Percentiles rank a stretch among this genome's conserved stretches.
These are phyloP conservation scores for Verasper variegatus DNA, from an alignment of 2,113 vertebrate species.

Conservation along the genomic window DNA sequence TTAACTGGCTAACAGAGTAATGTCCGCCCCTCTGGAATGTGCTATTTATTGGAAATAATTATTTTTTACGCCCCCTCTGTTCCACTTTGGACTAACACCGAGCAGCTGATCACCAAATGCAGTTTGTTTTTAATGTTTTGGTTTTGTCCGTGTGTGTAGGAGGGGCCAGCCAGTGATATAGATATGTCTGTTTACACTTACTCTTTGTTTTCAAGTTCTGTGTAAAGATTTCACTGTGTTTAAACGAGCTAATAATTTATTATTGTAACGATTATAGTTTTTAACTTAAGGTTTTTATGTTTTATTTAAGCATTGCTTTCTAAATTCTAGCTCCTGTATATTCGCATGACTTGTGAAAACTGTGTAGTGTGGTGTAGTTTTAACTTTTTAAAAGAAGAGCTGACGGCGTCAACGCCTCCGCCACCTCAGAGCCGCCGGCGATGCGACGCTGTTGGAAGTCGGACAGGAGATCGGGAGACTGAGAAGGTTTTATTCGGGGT, in stretches of 20 bases:
- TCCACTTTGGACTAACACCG: conserved; percentile 47
- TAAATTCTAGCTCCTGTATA: conserved; percentile 86
- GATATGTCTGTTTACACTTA: conserved; percentile 90
- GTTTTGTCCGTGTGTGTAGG: conserved; percentile 55
- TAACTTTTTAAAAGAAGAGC: conserved; percentile 85
- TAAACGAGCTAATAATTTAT: conserved; percentile 87
- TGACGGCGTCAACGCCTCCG: conserved; percentile 62
- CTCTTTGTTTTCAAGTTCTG: conserved; percentile 77
- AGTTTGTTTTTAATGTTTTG: conserved; percentile 41
- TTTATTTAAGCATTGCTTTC: conserved; percentile 75
- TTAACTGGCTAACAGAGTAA: conserved; percentile 76
- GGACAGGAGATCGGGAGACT: neutral
- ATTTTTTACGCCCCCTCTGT: neutral
- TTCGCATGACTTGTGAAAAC: conserved; percentile 91
- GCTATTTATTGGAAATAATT: conserved; percentile 84
- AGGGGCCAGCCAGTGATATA: conserved; percentile 82
- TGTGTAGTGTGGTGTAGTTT: conserved; percentile 92
- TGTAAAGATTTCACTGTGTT: conserved; percentile 87
- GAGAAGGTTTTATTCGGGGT: neutral
- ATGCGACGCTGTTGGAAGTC: neutral
- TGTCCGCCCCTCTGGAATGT: conserved; percentile 88
- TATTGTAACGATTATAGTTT: conserved; percentile 65
- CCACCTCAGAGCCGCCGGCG: conserved; percentile 66
- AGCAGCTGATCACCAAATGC: conserved; percentile 79
- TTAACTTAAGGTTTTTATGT: conserved; percentile 50